These are phyloP conservation scores for Zaprionus vittiger DNA, from an alignment of 1,140 invertebrate genomes.

Conservation along the genomic window DNA sequence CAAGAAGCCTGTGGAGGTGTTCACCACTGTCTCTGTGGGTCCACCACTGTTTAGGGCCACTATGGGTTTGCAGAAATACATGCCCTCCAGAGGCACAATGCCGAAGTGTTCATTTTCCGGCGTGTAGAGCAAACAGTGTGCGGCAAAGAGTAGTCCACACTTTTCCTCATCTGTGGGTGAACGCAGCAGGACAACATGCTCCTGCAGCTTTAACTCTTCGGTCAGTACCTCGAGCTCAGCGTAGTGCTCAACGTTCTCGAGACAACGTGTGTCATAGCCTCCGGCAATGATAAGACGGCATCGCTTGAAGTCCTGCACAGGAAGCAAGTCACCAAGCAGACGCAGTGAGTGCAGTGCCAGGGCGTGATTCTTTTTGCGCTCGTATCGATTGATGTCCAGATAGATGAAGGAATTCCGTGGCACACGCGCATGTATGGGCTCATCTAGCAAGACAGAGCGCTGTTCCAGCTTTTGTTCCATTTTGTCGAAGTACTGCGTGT, in stretches of 20 bases:
- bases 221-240: slow-evolving; percentile 87
- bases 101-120: slow-evolving; percentile 99
- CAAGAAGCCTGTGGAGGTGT: slow-evolving; percentile 96
- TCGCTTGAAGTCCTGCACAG: slow-evolving; percentile 86
- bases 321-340: slow-evolving; percentile 86
- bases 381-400: slow-evolving; percentile 98
- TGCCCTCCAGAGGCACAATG: slow-evolving; percentile 99
- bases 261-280: slow-evolving; percentile 96
- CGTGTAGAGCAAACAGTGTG: slow-evolving; percentile 95
- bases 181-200: slow-evolving; percentile 92
- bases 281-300: slow-evolving; percentile 97
- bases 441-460: slow-evolving; percentile 60
- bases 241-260: slow-evolving; percentile 96
- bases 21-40: slow-evolving; percentile 95
- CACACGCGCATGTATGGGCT: slow-evolving; percentile 59
- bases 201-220: slow-evolving; percentile 87
- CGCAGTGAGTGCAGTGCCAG: slow-evolving; percentile 93
- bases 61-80: slow-evolving; percentile 96
- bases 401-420: slow-evolving; percentile 88
- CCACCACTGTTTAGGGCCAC: slow-evolving; percentile 98
- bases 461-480: slow-evolving; percentile 68
- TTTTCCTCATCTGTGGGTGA: slow-evolving; percentile 95
- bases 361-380: slow-evolving; percentile 97
- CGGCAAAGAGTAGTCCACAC: slow-evolving; percentile 90
- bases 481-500: slow-evolving; percentile 91